A percentile compares a stretch with the other conserved stretches of the same genome.
These are phyloP conservation scores for Andrena bicolor DNA, from an alignment of 2,888 invertebrate genomes.

Conservation along the genomic window DNA sequence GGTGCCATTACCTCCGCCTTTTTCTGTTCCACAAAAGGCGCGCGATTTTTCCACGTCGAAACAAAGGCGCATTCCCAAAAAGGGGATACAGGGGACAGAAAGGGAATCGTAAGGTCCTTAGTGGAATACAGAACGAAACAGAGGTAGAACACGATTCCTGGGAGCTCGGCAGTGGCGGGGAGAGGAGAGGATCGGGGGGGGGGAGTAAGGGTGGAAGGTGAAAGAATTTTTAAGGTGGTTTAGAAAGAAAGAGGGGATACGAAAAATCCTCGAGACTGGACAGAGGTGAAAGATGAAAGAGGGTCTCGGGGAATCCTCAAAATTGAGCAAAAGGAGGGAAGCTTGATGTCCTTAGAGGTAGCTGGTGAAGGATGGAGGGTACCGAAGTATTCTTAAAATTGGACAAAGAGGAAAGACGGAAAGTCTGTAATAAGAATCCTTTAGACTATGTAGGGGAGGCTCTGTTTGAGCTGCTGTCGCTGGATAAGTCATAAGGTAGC, in stretches of 20 bases:
- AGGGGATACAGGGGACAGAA: not conserved
- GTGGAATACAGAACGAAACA: not conserved
- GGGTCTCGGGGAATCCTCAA: slow-evolving; percentile 36
- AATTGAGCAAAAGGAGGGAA: slow-evolving; percentile 39
- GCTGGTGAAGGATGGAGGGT: slow-evolving; percentile 3
- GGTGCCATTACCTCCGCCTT: too few species aligned
- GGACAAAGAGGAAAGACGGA: slow-evolving; percentile 9
- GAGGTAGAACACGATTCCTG: slow-evolving; percentile 6
- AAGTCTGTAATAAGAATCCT: slow-evolving; percentile 41
- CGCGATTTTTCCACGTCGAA: not conserved
- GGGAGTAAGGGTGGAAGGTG: not conserved
- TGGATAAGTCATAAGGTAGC: slow-evolving; percentile 27
- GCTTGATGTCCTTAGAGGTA: slow-evolving; percentile 18
- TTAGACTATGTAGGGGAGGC: slow-evolving; percentile 1
- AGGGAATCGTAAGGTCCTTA: slow-evolving; percentile 13
- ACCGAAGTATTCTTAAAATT: slow-evolving; percentile 43
- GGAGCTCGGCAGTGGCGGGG: not conserved
- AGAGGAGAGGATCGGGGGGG: not conserved
- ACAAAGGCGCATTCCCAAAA: slow-evolving; percentile 5
- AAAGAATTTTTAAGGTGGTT: slow-evolving; percentile 33
- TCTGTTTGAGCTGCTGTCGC: slow-evolving; percentile 22
- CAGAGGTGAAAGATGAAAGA: slow-evolving; percentile 41
- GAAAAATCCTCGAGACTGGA: slow-evolving; percentile 47
- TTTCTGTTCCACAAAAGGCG: too few species aligned
- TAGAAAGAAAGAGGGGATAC: not conserved